Evolutionary conservation across 1,140 invertebrate genomes (phyloP), one percentile per base, ranked within the genome.

Genomic region (Solen grandis): DNA sequence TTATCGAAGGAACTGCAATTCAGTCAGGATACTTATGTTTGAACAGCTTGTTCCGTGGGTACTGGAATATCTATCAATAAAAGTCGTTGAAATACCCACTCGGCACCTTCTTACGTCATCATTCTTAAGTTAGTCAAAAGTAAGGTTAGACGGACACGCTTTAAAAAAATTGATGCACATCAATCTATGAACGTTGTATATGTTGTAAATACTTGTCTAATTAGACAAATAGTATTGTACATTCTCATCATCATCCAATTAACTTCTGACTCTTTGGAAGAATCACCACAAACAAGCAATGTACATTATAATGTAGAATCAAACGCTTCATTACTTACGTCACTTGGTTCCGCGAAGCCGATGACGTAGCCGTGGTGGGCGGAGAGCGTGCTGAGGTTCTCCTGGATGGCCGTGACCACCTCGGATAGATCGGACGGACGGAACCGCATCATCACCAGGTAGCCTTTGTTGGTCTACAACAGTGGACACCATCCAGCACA

Each of bases 361-460:
- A 78, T 68, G 8, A 35, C 50, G 31, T 78, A 78, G 33, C 75
- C 75, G 14, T 78, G 19, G 35, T 68, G 52, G 1, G 75, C 19
- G 2, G 33, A 14, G 13, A 78, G 33, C 10, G 75, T 66, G 31
- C 63, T 68, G 5, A 60, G 35, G 27, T 22, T 68, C 27, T 22
- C 27, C 36, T 78, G 75, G 19, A 78, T 54, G 14, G 75, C 75
- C 14, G 25, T 59, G 25, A 78, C 55, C 2, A 78, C 55, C 5
- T 68, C 63, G 5, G n/a, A 3, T 0, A 78, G 33, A 50, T 59
- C 52, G 1, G 16, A 5, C 1, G 50, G 75, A 3, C 27, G n/a
- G 31, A 78, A 57, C 19, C 75, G 50, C 35, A 78, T 55, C 75
- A 78, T 68, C 35, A 78, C 75, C 52, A 78, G 33, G 46, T 78